A percentile compares a stretch with the other conserved stretches of the same genome.
Conservation (phyloP, 1,140 invertebrate species). For the Maconellicoccus hirsutus region DNA sequence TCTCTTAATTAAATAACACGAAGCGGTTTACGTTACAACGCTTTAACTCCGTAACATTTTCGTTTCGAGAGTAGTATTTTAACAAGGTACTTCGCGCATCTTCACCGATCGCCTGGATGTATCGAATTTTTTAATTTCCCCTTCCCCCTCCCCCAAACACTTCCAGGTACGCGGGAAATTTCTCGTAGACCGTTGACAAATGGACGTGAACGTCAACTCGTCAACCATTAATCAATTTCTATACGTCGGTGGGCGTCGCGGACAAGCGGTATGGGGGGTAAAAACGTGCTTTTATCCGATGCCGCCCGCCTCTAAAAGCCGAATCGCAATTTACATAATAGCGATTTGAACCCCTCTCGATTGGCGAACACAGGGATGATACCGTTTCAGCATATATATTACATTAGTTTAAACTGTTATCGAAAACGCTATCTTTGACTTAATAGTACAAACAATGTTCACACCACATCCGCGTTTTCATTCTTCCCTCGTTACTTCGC, state of each 20-base stretch:
- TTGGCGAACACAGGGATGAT: not conserved
- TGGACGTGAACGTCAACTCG: slow-evolving; percentile 11
- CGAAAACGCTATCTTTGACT: slow-evolving; percentile 15
- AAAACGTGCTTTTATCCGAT: not conserved
- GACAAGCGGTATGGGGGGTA: not conserved
- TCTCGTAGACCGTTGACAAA: too few species aligned
- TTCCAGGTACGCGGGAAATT: too few species aligned
- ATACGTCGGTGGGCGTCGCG: not conserved
- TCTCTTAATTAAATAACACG: too few species aligned
- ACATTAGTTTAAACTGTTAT: slow-evolving; percentile 20
- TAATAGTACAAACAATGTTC: slow-evolving; percentile 17
- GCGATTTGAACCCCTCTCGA: slow-evolving; percentile 14
- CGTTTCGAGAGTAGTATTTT: too few species aligned
- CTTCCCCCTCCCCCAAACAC: too few species aligned
- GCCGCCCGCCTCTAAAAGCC: not conserved
- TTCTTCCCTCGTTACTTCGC: slow-evolving; percentile 7
- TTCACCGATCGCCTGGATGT: too few species aligned
- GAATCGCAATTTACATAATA: slow-evolving; percentile 19
- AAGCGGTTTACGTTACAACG: too few species aligned
- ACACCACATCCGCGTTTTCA: not conserved
- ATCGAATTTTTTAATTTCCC: too few species aligned
- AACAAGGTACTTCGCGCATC: too few species aligned
- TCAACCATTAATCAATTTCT: slow-evolving; percentile 21
- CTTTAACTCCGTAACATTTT: too few species aligned
- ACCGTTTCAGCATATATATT: slow-evolving; percentile 5